Base-by-base conservation (phyloP, 2,113 vertebrate species). In the Hiodon alosoides region DNA sequence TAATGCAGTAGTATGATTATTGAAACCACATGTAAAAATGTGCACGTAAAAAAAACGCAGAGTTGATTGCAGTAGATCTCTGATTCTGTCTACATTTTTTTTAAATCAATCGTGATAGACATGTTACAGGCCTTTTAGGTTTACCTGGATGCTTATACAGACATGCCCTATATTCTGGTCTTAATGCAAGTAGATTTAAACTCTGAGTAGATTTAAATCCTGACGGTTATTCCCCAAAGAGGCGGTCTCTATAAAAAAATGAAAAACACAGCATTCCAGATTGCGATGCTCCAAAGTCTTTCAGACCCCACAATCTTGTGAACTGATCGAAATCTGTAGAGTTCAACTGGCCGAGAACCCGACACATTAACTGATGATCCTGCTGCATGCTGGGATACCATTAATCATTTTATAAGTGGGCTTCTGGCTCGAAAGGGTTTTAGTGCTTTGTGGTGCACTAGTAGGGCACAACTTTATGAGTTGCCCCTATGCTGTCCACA, bases 61-160 rank as follows among this genome's bases (percentile, higher is more conserved):
- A 8, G n/a, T 70, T 79, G 76, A 85, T 76, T 78, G 14, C 75
- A 81, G 79, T 83, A 72, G 77, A 77, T n/a, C 53, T 31, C 72
- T 70, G 74, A 82, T 80, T 81, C 66, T 78, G 80, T 82, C 78
- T 81, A 46, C 61, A 78, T 82, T 81, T 79, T 82, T 72, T 77
- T 67, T 52, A 69, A 77, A 79, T 55, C 69, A 50, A 72, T 60
- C 17, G 67, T 55, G n/a, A 76, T 79, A 57, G 77, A 6, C 16
- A 59, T 31, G 50, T 7, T 62, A 47, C 16, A 31, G 47, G 62
- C 67, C 55, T 78, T 82, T 72, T 54, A n/a, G 16, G 73, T 58
- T 31, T 70, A 71, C 9, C 59, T 50, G 9, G 71, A 59, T 17
- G 48, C 14, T 50, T 61, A 74, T 7, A 16, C 51, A 69, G 54